Evolutionary conservation across 2,797 vertebrate species (phyloP), one percentile per base, ranked within the genome.

Genomic region (Liparis tanakae): DNA sequence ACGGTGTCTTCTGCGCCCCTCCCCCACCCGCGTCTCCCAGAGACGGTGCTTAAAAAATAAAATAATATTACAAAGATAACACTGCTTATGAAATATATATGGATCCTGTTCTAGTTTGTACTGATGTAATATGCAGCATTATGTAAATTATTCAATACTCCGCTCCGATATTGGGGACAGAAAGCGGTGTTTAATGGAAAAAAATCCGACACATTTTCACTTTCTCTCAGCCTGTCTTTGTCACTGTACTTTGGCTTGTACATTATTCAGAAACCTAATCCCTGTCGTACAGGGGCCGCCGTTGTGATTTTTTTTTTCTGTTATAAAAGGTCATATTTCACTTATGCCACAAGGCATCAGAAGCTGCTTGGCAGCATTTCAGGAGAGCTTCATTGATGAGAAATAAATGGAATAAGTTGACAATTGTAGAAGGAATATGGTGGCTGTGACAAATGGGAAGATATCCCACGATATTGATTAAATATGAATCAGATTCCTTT

Each of bases 111-210:
- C 81, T 85, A 76, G 77, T 90, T 88, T 91, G 85, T 90, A 72
- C 86, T 82, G 81, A 85, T 90, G 84, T 87, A 89, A 89, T 87
- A 89, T 91, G 87, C 86, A 91, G 71, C 74, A 74, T 86, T 88
- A 86, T 88, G 78, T 89, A 86, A 88, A 91, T 91, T 85, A 91
- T 89, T 57, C 66, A 91, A 69, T 62, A 85, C 59, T 77, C 25
- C 0, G 6, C 79, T 71, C 37, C 13, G 4, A 79, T 88, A 82
- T 80, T 76, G 63, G 79, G 85, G 73, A 84, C 82, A 80, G 74
- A 82, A 84, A 86, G 76, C 13, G 0, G 54, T 57, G 65, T 87
- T 83, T 83, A 78, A 84, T 84, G 70, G 77, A 77, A 78, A 74
- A 30, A 53, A 25, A 75, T 68, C 70, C 63, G 66, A 89, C 86